phyloP scores from a whole-genome alignment of 2,888 invertebrate genomes.

The Leptodirus hochenwartii region DNA sequence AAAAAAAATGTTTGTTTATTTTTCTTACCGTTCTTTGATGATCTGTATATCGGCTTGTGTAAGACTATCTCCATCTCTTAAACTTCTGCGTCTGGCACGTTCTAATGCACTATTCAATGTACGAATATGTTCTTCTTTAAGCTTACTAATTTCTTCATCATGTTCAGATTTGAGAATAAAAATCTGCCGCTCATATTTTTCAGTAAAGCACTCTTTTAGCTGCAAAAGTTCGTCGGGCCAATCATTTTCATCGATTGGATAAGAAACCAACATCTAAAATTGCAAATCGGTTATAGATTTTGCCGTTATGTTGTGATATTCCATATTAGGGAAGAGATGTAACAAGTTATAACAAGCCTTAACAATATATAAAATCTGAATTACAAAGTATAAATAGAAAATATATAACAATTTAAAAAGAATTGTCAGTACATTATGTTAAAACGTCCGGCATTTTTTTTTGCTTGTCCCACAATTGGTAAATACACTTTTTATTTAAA shows the following conservation, averaged over 20 bases:
- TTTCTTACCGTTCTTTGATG: slow-evolving; percentile 38
- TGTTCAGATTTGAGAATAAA: slow-evolving; percentile 36
- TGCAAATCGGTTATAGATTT: too few relatives aligned
- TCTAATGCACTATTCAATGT: slow-evolving; percentile 21
- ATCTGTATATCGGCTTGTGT: slow-evolving; percentile 36
- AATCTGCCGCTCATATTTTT: slow-evolving; percentile 42
- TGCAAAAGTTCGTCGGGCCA: slow-evolving; percentile 61
- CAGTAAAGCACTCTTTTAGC: slow-evolving; percentile 51
- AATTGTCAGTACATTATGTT: too few relatives aligned
- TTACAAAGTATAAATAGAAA: too few relatives aligned
- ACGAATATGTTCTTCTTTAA: slow-evolving; percentile 20
- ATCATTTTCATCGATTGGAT: slow-evolving; percentile 49
- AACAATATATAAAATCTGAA: too few relatives aligned
- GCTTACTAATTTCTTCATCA: slow-evolving; percentile 38
- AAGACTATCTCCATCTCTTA: slow-evolving; percentile 25
- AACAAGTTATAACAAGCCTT: too few relatives aligned
- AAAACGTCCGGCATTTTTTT: too few relatives aligned
- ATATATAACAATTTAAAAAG: too few relatives aligned
- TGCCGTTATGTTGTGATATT: too few relatives aligned
- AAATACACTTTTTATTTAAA: too few relatives aligned
- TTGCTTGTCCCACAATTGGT: too few relatives aligned
- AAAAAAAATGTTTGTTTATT: too few relatives aligned
- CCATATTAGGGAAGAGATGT: too few relatives aligned
- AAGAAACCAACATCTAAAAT: slow-evolving; percentile 44
- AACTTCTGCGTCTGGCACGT: slow-evolving; percentile 20